Evolutionary conservation across 2,888 invertebrate genomes (phyloP).

Genomic region (Pimpla rufipes): DNA sequence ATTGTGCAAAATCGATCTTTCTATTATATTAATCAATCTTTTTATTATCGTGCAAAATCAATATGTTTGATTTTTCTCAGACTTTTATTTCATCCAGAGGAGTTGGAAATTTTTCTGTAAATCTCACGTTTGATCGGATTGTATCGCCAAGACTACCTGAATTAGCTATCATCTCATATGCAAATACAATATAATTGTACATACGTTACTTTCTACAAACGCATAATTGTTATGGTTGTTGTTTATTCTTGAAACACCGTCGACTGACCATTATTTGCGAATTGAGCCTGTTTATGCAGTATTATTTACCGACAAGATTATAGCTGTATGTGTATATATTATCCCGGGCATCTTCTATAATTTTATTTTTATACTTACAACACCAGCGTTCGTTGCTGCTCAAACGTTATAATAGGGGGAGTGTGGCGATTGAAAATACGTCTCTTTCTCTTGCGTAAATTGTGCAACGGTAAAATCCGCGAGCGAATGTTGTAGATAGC

Average conservation of each 20-base stretch:
- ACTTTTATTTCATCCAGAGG: too few species aligned
- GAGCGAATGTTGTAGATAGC: neutral
- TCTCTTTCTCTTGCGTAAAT: slow-evolving; percentile 24
- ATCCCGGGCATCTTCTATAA: slow-evolving; percentile 11
- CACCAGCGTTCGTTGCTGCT: neutral
- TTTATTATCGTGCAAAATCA: too few species aligned
- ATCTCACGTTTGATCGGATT: too few species aligned
- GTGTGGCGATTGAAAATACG: neutral
- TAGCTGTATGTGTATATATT: slow-evolving; percentile 24
- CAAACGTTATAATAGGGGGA: neutral
- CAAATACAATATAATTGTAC: slow-evolving; percentile 7
- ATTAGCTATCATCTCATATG: too few species aligned
- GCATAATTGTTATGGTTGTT: neutral
- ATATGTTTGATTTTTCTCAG: too few species aligned
- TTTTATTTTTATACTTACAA: slow-evolving; percentile 40
- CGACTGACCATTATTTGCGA: neutral
- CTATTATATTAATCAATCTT: too few species aligned
- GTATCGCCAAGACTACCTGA: too few species aligned
- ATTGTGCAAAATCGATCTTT: too few species aligned
- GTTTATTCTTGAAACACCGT: neutral
- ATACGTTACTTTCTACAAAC: neutral
- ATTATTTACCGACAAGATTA: neutral
- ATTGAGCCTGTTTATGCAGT: neutral
- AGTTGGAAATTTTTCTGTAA: too few species aligned
- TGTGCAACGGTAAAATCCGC: neutral